A percentile compares a stretch with the other conserved stretches of the same genome.
These are phyloP conservation scores for Microplitis mediator DNA, from an alignment of 1,140 invertebrate species.

Conservation along the genomic window DNA sequence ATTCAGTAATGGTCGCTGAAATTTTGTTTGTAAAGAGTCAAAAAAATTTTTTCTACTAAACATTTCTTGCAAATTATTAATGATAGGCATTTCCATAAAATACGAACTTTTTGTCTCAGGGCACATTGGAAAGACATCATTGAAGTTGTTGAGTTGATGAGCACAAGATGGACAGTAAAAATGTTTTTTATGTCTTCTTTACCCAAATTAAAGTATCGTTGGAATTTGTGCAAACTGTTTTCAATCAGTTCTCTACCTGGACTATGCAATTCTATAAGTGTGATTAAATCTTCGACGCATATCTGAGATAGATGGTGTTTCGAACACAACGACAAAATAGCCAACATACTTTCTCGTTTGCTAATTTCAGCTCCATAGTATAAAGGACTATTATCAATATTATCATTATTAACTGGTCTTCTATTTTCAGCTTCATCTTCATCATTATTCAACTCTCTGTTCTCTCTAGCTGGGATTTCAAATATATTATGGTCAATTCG, in stretches of 20 bases:
- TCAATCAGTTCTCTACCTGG: not conserved
- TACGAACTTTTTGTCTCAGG: not conserved
- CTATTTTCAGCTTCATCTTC: not conserved
- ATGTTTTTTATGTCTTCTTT: conserved; percentile 13
- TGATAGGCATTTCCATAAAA: conserved; percentile 9
- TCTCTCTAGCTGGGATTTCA: too few relatives aligned
- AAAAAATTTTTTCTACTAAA: conserved; percentile 18
- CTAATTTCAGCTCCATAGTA: not conserved
- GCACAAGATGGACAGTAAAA: conserved; percentile 18
- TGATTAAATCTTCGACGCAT: not conserved
- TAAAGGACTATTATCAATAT: not conserved
- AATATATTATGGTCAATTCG: too few relatives aligned
- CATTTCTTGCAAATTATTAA: conserved; percentile 12
- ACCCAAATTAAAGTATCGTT: not conserved
- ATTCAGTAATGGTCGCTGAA: not conserved
- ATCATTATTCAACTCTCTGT: not conserved
- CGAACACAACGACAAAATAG: not conserved
- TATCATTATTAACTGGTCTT: not conserved
- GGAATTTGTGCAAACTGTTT: not conserved
- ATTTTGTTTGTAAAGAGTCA: conserved; percentile 8
- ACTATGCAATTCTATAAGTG: not conserved
- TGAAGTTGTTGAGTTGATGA: not conserved
- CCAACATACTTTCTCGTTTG: not conserved
- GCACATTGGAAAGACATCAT: conserved; percentile 8
- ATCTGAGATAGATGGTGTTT: not conserved